phyloP scores from a whole-genome alignment of 2,888 invertebrate genomes.

The Disparrhopalites patrizii region DNA sequence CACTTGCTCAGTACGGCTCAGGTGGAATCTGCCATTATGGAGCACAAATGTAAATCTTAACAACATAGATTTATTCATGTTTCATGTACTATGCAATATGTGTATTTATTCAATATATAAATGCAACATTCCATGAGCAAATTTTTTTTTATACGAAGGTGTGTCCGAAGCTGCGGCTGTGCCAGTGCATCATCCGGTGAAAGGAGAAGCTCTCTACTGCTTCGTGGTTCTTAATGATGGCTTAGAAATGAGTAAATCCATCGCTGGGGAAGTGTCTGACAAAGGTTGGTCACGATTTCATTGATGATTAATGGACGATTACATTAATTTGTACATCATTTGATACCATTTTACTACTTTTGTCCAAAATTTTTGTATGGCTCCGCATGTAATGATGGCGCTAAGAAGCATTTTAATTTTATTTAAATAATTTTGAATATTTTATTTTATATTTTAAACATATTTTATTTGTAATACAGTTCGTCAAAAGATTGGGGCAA shows the following conservation, averaged over 20 bases:
- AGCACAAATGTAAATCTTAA: constrained; percentile 39
- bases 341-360: too few species aligned
- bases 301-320: too few species aligned
- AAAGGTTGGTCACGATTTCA: too few species aligned
- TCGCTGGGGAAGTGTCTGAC: constrained; percentile 68
- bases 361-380: too few species aligned
- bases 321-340: too few species aligned
- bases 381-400: constrained; percentile 21
- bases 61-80: constrained; percentile 6
- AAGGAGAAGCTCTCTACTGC: constrained; percentile 96
- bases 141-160: constrained; percentile 38
- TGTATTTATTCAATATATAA: background rate
- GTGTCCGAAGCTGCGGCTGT: constrained; percentile 97
- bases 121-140: too few species aligned
- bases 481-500: constrained; percentile 87
- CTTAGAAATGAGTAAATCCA: constrained; percentile 63
- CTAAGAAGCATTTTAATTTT: background rate
- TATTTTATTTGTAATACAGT: constrained; percentile 57
- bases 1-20: constrained; percentile 97
- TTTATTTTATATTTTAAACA: background rate
- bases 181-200: constrained; percentile 86
- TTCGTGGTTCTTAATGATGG: constrained; percentile 88
- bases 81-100: background rate
- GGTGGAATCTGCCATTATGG: constrained; percentile 56
- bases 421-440: background rate